phyloP scores from a whole-genome alignment of 2,888 invertebrate genomes.

The Cryptophagus acutangulus region DNA sequence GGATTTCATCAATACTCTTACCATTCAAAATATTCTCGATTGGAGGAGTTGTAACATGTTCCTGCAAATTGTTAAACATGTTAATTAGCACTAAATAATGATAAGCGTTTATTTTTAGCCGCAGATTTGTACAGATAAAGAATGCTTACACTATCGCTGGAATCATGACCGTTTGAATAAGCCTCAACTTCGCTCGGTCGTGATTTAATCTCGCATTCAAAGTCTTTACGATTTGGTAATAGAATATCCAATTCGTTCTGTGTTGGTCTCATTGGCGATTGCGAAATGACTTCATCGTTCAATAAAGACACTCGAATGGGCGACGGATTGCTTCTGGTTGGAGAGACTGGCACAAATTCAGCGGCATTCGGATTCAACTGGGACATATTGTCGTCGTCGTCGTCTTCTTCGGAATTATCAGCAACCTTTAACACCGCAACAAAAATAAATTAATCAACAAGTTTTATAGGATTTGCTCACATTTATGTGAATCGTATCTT shows the following conservation, averaged over 20 bases:
- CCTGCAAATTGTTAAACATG: conserved; percentile 25
- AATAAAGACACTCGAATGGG: conserved; percentile 41
- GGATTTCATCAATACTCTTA: conserved; percentile 46
- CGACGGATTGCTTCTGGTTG: conserved; percentile 52
- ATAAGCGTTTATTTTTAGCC: too few relatives aligned
- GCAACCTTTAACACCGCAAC: conserved; percentile 40
- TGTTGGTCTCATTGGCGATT: conserved; percentile 66
- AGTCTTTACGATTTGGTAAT: conserved; percentile 58
- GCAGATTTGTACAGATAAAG: too few relatives aligned
- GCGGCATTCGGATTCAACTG: conserved; percentile 80
- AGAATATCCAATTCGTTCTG: conserved; percentile 55
- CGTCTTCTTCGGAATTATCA: conserved; percentile 26
- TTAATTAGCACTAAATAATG: too few relatives aligned
- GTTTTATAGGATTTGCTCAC: too few relatives aligned
- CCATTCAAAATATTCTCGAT: conserved; percentile 45
- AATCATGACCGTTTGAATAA: conserved; percentile 54
- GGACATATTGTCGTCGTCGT: conserved; percentile 63
- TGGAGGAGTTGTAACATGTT: conserved; percentile 34
- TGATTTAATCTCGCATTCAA: conserved; percentile 58
- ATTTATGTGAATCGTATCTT: too few relatives aligned
- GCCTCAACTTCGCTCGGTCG: conserved; percentile 57
- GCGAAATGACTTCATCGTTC: conserved; percentile 53
- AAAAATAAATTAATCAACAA: too few relatives aligned
- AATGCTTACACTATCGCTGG: too few relatives aligned
- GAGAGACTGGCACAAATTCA: conserved; percentile 72